Percentiles rank a stretch among this genome's conserved stretches.
These are phyloP conservation scores for Cacoxenus indagator DNA, from an alignment of 2,888 invertebrate species.

Conservation along the genomic window DNA sequence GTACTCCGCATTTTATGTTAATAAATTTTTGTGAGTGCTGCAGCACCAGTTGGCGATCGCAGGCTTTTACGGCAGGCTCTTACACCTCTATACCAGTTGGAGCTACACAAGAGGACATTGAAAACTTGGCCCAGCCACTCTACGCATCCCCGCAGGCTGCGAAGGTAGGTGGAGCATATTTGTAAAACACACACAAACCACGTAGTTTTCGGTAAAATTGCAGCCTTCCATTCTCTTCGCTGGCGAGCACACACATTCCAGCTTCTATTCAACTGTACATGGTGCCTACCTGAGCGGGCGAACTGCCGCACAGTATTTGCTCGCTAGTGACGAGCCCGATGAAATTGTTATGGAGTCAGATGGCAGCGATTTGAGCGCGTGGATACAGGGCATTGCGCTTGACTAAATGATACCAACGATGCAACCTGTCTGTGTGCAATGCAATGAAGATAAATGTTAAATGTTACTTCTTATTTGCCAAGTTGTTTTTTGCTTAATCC, in stretches of 20 bases:
- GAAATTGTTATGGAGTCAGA: constrained; percentile 81
- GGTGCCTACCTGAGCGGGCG: constrained; percentile 93
- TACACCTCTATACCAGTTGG: constrained; percentile 93
- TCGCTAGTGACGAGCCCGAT: constrained; percentile 76
- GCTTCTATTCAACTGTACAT: constrained; percentile 95
- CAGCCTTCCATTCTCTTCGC: constrained; percentile 90
- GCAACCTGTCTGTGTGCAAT: neutral
- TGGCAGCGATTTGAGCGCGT: constrained; percentile 85
- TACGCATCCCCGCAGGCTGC: constrained; percentile 79
- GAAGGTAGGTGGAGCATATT: constrained; percentile 72
- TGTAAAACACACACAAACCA: neutral
- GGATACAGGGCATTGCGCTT: constrained; percentile 89
- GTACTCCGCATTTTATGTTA: neutral
- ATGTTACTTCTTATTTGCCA: neutral
- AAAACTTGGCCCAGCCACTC: constrained; percentile 87
- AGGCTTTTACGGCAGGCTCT: constrained; percentile 87
- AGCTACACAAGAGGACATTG: constrained; percentile 89
- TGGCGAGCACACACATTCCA: constrained; percentile 95
- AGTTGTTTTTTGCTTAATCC: neutral
- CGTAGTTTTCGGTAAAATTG: constrained; percentile 51
- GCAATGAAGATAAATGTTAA: neutral
- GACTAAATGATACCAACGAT: constrained; percentile 72
- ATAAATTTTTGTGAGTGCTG: constrained; percentile 44
- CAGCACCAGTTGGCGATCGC: constrained; percentile 91
- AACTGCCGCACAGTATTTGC: constrained; percentile 81